Evolutionary conservation across 2,113 vertebrate species (phyloP), one percentile per base, ranked within the genome.

Genomic region (Archilochus colubris): DNA sequence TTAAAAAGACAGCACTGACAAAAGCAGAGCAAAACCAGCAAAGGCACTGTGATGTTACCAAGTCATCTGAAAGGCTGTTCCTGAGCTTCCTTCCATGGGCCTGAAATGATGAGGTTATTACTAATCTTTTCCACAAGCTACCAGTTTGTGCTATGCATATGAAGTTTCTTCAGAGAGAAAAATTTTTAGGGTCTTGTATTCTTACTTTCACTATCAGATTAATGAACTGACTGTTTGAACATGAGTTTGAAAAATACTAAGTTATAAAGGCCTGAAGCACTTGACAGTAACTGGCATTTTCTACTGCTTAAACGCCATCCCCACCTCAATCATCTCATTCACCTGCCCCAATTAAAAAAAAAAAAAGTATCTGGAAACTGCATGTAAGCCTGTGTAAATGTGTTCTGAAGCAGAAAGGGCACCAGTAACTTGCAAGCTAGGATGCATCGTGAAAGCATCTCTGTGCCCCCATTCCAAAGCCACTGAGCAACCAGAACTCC

Each of bases 321-420:
- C 12, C 69, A 19, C 22, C 13, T 77, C n/a, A 14, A 2, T 61
- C 21, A 1, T 31, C 4, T 10, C 8, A 3, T 7, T 1, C 3
- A 3, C 6, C 25, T 9, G 25, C 11, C 11, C 8, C 14, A 10
- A 20, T 10, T 12, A 8, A 62, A 31, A 16, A 43, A 6, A 25
- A 22, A 40, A 7, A 13, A 11, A 21, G 24, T 18, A 22, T 8
- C 13, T 22, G 7, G 10, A 64, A 66, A 57, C 23, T 3, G 2
- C 25, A 36, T 6, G 6, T 48, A 68, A 89, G 64, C 5, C 7
- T 43, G 6, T 38, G 36, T 38, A 11, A 55, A 43, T 20, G 38
- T 12, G 22, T 48, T 48, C 23, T 1, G 5, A 61, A 14, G 22
- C 55, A 76, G 28, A n/a, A 64, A 40, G 31, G 36, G 19, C 10